These are phyloP conservation scores for Notolabrus celidotus DNA, from an alignment of 2,797 vertebrate genomes.

Conservation along the genomic window DNA sequence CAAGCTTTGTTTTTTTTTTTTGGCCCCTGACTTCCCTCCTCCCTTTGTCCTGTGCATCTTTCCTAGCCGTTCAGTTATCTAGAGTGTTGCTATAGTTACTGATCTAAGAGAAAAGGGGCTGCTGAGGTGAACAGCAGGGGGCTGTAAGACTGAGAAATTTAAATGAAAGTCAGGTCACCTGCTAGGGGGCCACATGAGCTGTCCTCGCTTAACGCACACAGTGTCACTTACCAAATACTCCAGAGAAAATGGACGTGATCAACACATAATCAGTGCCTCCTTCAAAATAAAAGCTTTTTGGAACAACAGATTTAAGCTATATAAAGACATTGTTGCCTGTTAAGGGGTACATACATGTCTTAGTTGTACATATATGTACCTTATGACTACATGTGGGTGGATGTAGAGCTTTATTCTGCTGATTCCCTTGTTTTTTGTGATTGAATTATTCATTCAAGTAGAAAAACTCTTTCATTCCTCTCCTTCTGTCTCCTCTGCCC, in stretches of 20 bases:
- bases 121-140: conserved; percentile 56
- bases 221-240: conserved; percentile 10
- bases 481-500: conserved; percentile 34
- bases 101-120: conserved; percentile 50
- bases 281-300: not conserved
- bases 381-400: conserved; percentile 8
- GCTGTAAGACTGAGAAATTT: conserved; percentile 40
- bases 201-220: not conserved
- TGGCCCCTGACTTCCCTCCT: not conserved
- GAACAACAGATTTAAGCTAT: not conserved
- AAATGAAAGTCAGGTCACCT: conserved; percentile 67
- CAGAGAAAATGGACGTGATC: no score
- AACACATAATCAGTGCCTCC: no score
- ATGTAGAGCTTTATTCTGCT: conserved; percentile 54
- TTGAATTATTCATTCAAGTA: conserved; percentile 67
- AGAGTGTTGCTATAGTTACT: conserved; percentile 75
- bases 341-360: not conserved
- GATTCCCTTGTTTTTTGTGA: conserved; percentile 60
- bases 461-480: conserved; percentile 57
- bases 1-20: conserved; percentile 18
- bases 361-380: not conserved
- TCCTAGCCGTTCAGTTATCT: conserved; percentile 13
- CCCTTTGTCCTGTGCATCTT: conserved; percentile 5
- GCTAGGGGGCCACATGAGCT: conserved; percentile 43
- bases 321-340: not conserved